A percentile compares a stretch with the other conserved stretches of the same genome.
Conservation (phyloP, 2,797 vertebrate genomes). For the Tenualosa ilisha region DNA sequence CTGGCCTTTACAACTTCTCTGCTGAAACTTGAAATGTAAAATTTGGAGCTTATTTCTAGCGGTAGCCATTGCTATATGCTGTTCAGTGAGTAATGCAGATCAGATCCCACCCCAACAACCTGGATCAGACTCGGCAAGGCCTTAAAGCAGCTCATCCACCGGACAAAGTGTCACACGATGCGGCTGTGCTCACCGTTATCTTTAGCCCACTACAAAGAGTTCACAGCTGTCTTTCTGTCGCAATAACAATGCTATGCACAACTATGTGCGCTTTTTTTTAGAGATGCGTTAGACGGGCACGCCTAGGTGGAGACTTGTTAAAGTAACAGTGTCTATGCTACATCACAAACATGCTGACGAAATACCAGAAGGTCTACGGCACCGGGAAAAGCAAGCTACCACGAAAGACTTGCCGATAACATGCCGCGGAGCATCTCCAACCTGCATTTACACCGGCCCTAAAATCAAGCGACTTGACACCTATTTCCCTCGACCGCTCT, state of each 20-base stretch:
- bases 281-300: background rate
- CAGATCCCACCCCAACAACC: background rate
- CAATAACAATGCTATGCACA: background rate
- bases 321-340: background rate
- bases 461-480: background rate
- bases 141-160: background rate
- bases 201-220: background rate
- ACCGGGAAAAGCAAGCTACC: conserved; percentile 1
- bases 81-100: conserved; percentile 3
- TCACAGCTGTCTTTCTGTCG: background rate
- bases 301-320: background rate
- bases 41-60: background rate
- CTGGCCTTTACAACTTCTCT: too few relatives aligned
- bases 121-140: background rate
- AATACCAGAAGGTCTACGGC: background rate
- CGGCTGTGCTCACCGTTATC: background rate
- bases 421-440: background rate
- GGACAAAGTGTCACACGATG: background rate
- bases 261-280: background rate
- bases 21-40: background rate
- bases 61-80: background rate
- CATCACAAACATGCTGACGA: conserved; percentile 14
- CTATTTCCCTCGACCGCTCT: background rate
- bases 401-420: background rate
- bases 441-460: conserved; percentile 11